These are phyloP conservation scores for Danio aesculapii DNA, from an alignment of 2,797 vertebrate species.

Conservation along the genomic window DNA sequence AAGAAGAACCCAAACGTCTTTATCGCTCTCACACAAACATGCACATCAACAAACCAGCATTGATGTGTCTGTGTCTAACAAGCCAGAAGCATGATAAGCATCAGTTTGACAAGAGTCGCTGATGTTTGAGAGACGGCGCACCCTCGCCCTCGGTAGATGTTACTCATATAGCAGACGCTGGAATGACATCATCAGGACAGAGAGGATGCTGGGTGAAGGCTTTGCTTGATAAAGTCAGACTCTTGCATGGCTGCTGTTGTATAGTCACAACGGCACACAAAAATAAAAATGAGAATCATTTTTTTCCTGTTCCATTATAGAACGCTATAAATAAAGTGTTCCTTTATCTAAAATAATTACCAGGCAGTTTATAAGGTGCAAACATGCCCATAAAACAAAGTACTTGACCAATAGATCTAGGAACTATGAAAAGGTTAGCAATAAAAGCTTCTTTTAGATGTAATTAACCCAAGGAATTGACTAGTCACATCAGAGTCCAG, in stretches of 20 bases:
- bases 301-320: background rate
- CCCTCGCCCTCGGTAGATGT: conserved; percentile 1
- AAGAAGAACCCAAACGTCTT: background rate
- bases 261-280: background rate
- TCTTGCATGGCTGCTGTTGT: background rate
- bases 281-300: background rate
- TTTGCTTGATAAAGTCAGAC: background rate
- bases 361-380: no score
- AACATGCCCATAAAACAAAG: no score
- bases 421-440: no score
- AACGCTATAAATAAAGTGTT: no score
- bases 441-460: no score
- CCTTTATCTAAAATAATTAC: no score
- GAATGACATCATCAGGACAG: conserved; percentile 46
- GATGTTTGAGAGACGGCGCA: conserved; percentile 33
- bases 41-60: background rate
- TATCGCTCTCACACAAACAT: conserved; percentile 3
- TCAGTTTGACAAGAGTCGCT: conserved; percentile 47
- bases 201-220: background rate
- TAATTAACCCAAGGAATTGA: no score
- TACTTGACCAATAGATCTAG: no score
- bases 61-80: conserved; percentile 13
- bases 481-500: no score
- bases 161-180: conserved; percentile 37
- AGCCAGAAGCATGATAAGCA: conserved; percentile 33